Evolutionary conservation across 2,888 invertebrate genomes (phyloP).

Genomic region (Nyleta sp.): DNA sequence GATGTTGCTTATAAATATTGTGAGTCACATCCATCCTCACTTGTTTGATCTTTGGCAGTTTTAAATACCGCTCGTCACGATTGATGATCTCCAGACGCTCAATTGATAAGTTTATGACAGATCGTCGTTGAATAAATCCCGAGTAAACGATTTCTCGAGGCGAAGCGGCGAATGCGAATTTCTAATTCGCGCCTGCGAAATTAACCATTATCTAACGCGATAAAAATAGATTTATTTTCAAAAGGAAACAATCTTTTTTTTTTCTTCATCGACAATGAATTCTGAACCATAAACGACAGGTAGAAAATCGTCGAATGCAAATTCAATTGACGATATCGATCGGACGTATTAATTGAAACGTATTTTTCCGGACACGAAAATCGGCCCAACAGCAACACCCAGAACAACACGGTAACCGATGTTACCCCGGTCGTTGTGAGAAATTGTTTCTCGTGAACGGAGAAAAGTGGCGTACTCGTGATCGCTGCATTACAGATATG

Average conservation of each 20-base stretch:
- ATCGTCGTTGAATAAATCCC: slow-evolving; percentile 17
- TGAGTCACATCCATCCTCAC: slow-evolving; percentile 15
- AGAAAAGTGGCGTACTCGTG: slow-evolving; percentile 61
- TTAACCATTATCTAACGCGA: too few relatives aligned
- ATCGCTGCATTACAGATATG: slow-evolving; percentile 57
- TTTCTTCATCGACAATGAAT: too few relatives aligned
- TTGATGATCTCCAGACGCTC: slow-evolving; percentile 12
- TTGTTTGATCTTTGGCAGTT: slow-evolving; percentile 12
- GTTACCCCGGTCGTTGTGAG: slow-evolving; percentile 31
- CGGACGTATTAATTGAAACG: slow-evolving; percentile 10
- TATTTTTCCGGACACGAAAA: slow-evolving; percentile 14
- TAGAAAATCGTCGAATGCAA: too few relatives aligned
- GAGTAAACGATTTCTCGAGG: slow-evolving; percentile 18
- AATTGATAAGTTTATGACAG: slow-evolving; percentile 25
- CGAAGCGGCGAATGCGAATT: neutral
- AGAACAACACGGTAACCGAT: slow-evolving; percentile 24
- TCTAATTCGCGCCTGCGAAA: too few relatives aligned
- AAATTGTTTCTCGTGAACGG: slow-evolving; percentile 52
- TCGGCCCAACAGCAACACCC: slow-evolving; percentile 19
- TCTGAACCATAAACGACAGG: too few relatives aligned
- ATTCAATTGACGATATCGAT: too few relatives aligned
- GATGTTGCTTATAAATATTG: slow-evolving; percentile 6
- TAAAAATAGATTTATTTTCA: too few relatives aligned
- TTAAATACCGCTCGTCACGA: slow-evolving; percentile 1
- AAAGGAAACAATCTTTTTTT: too few relatives aligned